A percentile compares a stretch with the other conserved stretches of the same genome.
Evolutionary conservation across 2,888 invertebrate genomes (phyloP).

Genomic region (Muschampia staudingeri): DNA sequence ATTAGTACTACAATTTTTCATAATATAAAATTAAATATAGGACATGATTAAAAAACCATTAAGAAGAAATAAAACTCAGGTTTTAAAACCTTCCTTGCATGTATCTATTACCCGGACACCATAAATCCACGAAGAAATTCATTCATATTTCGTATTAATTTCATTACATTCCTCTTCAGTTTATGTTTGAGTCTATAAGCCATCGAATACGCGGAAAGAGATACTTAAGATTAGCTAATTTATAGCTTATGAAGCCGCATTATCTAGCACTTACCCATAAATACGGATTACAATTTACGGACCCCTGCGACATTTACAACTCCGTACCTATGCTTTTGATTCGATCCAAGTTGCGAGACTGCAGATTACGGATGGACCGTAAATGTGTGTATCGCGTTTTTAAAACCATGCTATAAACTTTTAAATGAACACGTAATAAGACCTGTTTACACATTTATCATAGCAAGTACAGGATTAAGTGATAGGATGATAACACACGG

Average conservation of each 20-base stretch:
- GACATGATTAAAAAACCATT: too few relatives aligned
- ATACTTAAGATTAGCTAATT: constrained; percentile 29
- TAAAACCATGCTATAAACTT: constrained; percentile 24
- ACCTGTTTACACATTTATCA: constrained; percentile 2
- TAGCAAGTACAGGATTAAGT: background rate
- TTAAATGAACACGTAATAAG: constrained; percentile 34
- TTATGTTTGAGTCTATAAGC: background rate
- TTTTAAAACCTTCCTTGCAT: background rate
- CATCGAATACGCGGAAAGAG: constrained; percentile 26
- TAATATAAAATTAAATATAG: too few relatives aligned
- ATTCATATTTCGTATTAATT: background rate
- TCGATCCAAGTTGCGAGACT: constrained; percentile 10
- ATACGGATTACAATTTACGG: constrained; percentile 31
- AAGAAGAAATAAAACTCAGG: background rate
- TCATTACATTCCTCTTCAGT: background rate
- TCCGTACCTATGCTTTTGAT: background rate
- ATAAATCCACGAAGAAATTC: background rate
- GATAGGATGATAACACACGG: background rate
- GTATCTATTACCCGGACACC: background rate
- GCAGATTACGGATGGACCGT: constrained; percentile 31
- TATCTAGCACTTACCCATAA: constrained; percentile 24
- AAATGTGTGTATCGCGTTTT: constrained; percentile 51
- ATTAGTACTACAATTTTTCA: too few relatives aligned
- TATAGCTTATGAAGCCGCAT: constrained; percentile 12
- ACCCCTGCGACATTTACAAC: constrained; percentile 32